Conservation (phyloP, 30 jellyfish, hydroid and myxozoan genomes). For the Aurelia aurita complex sp. Pacific region DNA sequence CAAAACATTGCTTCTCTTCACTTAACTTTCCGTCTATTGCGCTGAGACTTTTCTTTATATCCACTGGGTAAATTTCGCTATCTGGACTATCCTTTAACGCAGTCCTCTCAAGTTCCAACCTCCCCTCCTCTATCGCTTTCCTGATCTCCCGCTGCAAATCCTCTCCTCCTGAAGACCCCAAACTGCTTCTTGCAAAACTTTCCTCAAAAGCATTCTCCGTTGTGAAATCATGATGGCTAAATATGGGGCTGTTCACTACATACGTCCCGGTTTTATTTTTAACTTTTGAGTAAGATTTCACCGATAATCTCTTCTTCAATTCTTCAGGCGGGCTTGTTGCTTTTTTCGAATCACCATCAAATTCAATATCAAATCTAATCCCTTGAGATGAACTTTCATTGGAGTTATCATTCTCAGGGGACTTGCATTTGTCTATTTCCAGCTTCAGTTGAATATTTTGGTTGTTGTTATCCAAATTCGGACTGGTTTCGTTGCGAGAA, state of each 20-base stretch:
- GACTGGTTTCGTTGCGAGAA: not conserved
- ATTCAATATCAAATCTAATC: slow-evolving; percentile 28
- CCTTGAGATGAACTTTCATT: slow-evolving; percentile 23
- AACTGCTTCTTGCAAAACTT: slow-evolving; percentile 27
- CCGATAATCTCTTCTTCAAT: slow-evolving; percentile 28
- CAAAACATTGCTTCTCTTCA: not conserved
- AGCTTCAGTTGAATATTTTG: slow-evolving; percentile 9
- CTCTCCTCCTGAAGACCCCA: slow-evolving; percentile 30
- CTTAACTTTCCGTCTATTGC: not conserved
- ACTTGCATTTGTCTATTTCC: slow-evolving; percentile 3
- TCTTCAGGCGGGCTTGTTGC: slow-evolving; percentile 29
- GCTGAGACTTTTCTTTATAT: not conserved
- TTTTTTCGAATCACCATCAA: slow-evolving; percentile 18
- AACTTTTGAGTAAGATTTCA: not conserved
- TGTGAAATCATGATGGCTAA: slow-evolving; percentile 23
- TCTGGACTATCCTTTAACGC: not conserved
- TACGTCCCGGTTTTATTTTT: slow-evolving; percentile 49
- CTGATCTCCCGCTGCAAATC: slow-evolving; percentile 38
- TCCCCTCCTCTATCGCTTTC: slow-evolving; percentile 29
- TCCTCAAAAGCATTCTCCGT: slow-evolving; percentile 6
- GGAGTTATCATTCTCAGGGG: not conserved
- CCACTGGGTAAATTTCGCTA: not conserved
- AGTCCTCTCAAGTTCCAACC: slow-evolving; percentile 9
- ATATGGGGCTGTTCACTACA: slow-evolving; percentile 50
- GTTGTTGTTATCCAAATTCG: slow-evolving; percentile 3